Evolutionary conservation across 1,140 invertebrate genomes (phyloP), one percentile per base, ranked within the genome.

Genomic region (Elymnias hypermnestra): DNA sequence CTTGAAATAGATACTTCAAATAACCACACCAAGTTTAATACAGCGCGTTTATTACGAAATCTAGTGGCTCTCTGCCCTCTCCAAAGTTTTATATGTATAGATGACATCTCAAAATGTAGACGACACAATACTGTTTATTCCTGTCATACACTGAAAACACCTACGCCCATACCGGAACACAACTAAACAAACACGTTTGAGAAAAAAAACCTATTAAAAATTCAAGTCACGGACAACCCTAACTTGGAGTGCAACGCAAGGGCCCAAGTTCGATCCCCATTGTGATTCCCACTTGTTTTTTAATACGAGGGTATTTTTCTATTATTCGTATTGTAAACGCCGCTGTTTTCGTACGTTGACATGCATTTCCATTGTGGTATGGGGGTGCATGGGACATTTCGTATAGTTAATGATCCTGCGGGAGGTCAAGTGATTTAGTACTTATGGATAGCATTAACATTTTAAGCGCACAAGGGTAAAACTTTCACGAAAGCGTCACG

Each of bases 211-310:
- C 37, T 19, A 49, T 55, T 53, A 46, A 50, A 59, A 63, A 83
- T 81, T 77, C 71, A 31, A 40, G 53, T 67, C 76, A 76, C 69
- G 72, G 53, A 50, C 79, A 83, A 29, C 79, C 79, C 79, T 83
- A 61, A 26, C 33, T 42, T 58, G 51, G 63, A 73, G 71, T 72
- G 66, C 57, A 48, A 47, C 33, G 37, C 49, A 53, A 73, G 73
- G 69, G 73, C 63, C 72, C 64, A 57, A 57, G 68, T 70, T 76
- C 74, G 71, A 79, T 68, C 52, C 67, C 73, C 53, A 81, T 83
- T 83, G 76, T 83, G 45, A 51, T 68, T 60, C 62, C 71, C 74
- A 75, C 76, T 81, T 83, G 74, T 81, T 78, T 76, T 82, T 83
- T 76, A 77, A 81, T 73, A 76, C 46, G 72, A 63, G 78, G 75